These are phyloP conservation scores for Thinocorus orbignyianus DNA, from an alignment of 2,113 vertebrate genomes.

Conservation along the genomic window DNA sequence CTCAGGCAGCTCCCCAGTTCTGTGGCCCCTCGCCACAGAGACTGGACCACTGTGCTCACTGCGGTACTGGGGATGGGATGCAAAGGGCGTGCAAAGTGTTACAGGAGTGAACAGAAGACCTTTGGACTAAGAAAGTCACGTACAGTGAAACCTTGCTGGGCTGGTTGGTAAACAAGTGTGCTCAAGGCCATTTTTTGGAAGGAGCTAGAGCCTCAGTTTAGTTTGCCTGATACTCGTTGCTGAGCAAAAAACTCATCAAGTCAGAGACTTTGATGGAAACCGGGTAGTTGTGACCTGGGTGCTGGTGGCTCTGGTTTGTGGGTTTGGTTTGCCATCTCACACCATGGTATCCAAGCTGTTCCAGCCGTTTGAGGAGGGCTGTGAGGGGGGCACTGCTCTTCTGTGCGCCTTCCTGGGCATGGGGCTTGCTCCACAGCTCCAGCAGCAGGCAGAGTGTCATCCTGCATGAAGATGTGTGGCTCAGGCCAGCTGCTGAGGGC, in stretches of 20 bases:
- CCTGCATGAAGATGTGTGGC: rapidly evolving
- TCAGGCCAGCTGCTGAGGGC: not conserved
- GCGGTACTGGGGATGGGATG: rapidly evolving
- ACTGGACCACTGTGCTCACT: rapidly evolving
- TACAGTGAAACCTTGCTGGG: not conserved
- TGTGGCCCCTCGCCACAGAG: not conserved
- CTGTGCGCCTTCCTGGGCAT: rapidly evolving
- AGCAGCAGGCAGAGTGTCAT: rapidly evolving
- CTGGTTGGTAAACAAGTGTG: not conserved
- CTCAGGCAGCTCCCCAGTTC: not conserved
- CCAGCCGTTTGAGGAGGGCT: not conserved
- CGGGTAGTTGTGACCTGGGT: not conserved
- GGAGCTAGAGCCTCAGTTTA: rapidly evolving
- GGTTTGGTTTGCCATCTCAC: not conserved
- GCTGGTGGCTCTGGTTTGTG: not conserved
- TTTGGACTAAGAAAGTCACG: not conserved
- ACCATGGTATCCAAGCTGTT: rapidly evolving
- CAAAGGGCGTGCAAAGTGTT: rapidly evolving
- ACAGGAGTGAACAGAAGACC: rapidly evolving
- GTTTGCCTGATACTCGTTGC: not conserved
- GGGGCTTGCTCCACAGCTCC: rapidly evolving
- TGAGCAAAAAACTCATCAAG: not conserved
- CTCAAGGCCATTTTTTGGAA: not conserved
- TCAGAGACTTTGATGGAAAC: not conserved
- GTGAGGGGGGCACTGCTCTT: not conserved